phyloP scores from a whole-genome alignment of 2,797 vertebrate genomes.

The Crypturellus tataupa region DNA sequence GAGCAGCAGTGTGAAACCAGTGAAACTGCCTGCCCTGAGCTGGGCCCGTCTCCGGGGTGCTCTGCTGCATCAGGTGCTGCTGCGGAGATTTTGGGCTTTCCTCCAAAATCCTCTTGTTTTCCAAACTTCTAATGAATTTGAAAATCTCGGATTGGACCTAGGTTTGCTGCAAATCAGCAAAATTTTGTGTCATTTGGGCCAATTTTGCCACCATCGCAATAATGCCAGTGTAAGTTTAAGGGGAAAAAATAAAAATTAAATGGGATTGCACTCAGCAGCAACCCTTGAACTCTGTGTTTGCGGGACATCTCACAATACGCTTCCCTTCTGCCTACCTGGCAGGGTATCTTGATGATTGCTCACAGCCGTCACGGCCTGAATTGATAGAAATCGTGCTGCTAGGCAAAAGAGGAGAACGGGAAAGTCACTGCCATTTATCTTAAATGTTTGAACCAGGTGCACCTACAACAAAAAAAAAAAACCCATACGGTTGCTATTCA shows the following conservation, averaged over 20 bases:
- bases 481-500: constrained; percentile 67
- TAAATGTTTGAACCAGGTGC: constrained; percentile 85
- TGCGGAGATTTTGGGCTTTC: not conserved
- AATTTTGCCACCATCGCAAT: not conserved
- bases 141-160: not conserved
- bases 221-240: not conserved
- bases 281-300: constrained; percentile 8
- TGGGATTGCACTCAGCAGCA: not conserved
- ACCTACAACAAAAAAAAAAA: constrained; percentile 58
- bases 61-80: not conserved
- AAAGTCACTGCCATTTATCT: constrained; percentile 78
- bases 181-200: fast-evolving
- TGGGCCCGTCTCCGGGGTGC: not conserved
- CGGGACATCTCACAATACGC: not conserved
- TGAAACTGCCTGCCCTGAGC: not conserved
- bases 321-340: constrained; percentile 60
- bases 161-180: not conserved
- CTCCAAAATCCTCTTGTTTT: not conserved
- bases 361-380: constrained; percentile 40
- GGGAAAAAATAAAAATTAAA: not conserved
- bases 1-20: not conserved
- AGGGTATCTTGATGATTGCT: constrained; percentile 1
- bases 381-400: constrained; percentile 72
- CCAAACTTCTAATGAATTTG: not conserved
- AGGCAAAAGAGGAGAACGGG: constrained; percentile 69